Conservation (phyloP, 2,797 vertebrate species). For the Lepus oiostolus region DNA sequence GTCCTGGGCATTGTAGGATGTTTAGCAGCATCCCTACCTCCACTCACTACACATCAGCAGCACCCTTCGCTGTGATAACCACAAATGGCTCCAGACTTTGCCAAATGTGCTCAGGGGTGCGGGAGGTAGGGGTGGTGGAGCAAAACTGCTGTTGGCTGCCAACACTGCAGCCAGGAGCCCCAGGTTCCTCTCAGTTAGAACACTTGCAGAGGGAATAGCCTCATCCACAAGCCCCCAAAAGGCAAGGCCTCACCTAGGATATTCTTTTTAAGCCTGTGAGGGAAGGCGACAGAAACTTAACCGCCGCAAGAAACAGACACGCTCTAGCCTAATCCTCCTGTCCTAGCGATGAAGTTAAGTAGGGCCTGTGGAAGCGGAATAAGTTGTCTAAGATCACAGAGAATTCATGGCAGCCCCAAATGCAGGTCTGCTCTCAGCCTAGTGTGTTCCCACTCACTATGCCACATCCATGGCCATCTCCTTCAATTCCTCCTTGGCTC, state of each 20-base stretch:
- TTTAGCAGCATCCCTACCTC: not conserved
- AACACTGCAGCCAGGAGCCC: not conserved
- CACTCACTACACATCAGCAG: not conserved
- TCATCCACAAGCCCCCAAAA: not conserved
- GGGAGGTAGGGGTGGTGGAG: not conserved
- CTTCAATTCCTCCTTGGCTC: not conserved
- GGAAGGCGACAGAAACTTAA: not conserved
- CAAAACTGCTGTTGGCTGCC: not conserved
- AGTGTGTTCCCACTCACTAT: not conserved
- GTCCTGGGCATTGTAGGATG: not conserved
- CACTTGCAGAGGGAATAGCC: not conserved
- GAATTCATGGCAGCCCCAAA: not conserved
- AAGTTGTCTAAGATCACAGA: not conserved
- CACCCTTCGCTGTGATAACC: not conserved
- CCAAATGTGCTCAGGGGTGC: not conserved
- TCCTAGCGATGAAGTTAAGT: not conserved
- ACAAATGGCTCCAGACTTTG: not conserved
- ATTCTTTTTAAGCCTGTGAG: conserved; percentile 29
- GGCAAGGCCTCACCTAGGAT: not conserved
- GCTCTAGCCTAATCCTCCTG: conserved; percentile 1
- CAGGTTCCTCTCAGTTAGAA: not conserved
- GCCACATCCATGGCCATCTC: not conserved
- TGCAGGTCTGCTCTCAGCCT: not conserved
- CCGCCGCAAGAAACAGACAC: conserved; percentile 32
- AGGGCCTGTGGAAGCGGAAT: not conserved